Percentiles rank a stretch among this genome's conserved stretches.
Evolutionary conservation across 2,888 invertebrate genomes (phyloP).

Genomic region (Pollenia amentaria): DNA sequence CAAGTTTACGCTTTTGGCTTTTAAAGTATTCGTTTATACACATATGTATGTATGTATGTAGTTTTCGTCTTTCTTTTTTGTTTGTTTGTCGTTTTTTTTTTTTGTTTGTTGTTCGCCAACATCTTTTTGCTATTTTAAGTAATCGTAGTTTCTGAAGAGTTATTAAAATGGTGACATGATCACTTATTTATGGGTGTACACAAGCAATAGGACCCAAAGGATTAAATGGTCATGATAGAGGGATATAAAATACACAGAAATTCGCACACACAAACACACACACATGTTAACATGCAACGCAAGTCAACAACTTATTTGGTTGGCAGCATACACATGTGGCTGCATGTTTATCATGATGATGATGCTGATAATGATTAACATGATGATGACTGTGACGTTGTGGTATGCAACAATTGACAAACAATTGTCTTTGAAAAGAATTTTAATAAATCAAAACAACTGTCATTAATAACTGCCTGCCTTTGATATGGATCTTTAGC

Average conservation of each 20-base stretch:
- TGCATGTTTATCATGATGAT: slow-evolving; percentile 9
- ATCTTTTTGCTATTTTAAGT: slow-evolving; percentile 51
- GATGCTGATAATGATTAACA: too few relatives aligned
- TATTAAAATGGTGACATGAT: slow-evolving; percentile 74
- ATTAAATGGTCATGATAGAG: slow-evolving; percentile 58
- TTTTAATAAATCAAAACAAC: slow-evolving; percentile 61
- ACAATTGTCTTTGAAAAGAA: slow-evolving; percentile 49
- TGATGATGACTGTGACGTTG: neutral
- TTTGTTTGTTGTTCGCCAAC: slow-evolving; percentile 8
- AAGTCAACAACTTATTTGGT: slow-evolving; percentile 33
- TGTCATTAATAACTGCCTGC: slow-evolving; percentile 56
- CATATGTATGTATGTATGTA: neutral
- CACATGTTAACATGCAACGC: neutral
- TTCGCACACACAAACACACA: neutral
- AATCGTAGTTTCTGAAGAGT: slow-evolving; percentile 68
- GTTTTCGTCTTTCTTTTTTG: slow-evolving; percentile 30
- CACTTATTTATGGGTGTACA: slow-evolving; percentile 73
- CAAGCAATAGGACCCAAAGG: slow-evolving; percentile 73
- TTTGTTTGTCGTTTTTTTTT: neutral
- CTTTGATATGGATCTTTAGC: slow-evolving; percentile 30
- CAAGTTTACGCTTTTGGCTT: slow-evolving; percentile 71
- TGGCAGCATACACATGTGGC: slow-evolving; percentile 13
- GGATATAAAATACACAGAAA: slow-evolving; percentile 8
- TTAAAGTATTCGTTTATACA: slow-evolving; percentile 36
- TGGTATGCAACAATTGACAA: slow-evolving; percentile 47